A percentile compares a stretch with the other conserved stretches of the same genome.
Evolutionary conservation across 2,797 vertebrate species (phyloP).

Genomic region (Oreochromis grahami): DNA sequence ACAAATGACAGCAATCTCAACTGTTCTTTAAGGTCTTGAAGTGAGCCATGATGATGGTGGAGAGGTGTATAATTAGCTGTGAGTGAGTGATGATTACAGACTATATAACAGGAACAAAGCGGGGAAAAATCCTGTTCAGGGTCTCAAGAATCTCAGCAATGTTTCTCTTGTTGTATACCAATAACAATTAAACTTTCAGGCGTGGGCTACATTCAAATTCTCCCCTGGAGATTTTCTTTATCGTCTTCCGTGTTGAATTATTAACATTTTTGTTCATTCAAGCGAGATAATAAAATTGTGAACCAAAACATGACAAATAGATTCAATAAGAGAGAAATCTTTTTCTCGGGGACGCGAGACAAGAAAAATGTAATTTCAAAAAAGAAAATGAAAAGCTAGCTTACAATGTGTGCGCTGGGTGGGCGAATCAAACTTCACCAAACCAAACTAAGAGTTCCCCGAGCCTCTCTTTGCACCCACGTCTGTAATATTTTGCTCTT

Average conservation of each 20-base stretch:
- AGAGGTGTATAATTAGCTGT: constrained; percentile 35
- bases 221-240: constrained; percentile 3
- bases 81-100: constrained; percentile 46
- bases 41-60: constrained; percentile 15
- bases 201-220: not conserved
- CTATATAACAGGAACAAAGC: not conserved
- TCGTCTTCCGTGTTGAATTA: not conserved
- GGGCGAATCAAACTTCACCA: constrained; percentile 8
- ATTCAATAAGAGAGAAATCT: constrained; percentile 22
- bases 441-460: constrained; percentile 30
- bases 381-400: constrained; percentile 23
- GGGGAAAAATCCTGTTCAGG: not conserved
- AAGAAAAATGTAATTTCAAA: constrained; percentile 15
- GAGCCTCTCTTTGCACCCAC: constrained; percentile 22
- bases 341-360: not conserved
- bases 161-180: constrained; percentile 29
- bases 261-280: constrained; percentile 28
- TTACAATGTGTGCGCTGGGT: not conserved
- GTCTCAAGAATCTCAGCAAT: constrained; percentile 19
- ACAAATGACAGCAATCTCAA: constrained; percentile 3
- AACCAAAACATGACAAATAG: constrained; percentile 18
- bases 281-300: constrained; percentile 32
- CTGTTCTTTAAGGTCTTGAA: constrained; percentile 12
- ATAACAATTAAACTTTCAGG: constrained; percentile 36
- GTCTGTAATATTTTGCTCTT: constrained; percentile 38